Evolutionary conservation across 2,113 vertebrate species (phyloP).

Genomic region (Argyrosomus japonicus): DNA sequence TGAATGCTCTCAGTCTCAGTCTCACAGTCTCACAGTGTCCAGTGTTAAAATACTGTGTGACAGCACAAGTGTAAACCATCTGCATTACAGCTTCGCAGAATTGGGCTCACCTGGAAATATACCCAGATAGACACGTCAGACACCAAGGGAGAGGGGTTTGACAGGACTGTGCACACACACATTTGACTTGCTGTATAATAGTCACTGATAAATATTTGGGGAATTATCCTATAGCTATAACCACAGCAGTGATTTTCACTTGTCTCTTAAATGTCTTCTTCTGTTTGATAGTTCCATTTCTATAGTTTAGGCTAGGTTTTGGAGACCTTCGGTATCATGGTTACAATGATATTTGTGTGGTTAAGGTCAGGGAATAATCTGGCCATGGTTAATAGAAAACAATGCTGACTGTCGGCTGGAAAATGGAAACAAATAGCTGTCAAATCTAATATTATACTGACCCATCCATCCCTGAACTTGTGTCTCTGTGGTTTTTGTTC

Average conservation of each 20-base stretch:
- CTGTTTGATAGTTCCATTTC: too few species aligned
- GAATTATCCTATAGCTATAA: not conserved
- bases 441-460: not conserved
- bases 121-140: not conserved
- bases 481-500: not conserved
- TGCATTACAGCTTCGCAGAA: not conserved
- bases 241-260: not conserved
- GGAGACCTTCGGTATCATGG: not conserved
- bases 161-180: not conserved
- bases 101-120: not conserved
- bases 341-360: not conserved
- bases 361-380: not conserved
- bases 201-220: not conserved
- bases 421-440: not conserved
- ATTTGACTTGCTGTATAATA: not conserved
- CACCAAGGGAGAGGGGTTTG: not conserved
- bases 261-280: not conserved
- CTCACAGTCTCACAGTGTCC: conserved; percentile 17
- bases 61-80: conserved; percentile 25
- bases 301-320: not conserved
- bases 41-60: conserved; percentile 15
- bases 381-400: not conserved
- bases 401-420: not conserved
- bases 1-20: conserved; percentile 15
- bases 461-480: not conserved